Percentiles rank a stretch among this genome's conserved stretches.
phyloP scores from a whole-genome alignment of 2,888 invertebrate genomes.

The Drosophila phalerata region DNA sequence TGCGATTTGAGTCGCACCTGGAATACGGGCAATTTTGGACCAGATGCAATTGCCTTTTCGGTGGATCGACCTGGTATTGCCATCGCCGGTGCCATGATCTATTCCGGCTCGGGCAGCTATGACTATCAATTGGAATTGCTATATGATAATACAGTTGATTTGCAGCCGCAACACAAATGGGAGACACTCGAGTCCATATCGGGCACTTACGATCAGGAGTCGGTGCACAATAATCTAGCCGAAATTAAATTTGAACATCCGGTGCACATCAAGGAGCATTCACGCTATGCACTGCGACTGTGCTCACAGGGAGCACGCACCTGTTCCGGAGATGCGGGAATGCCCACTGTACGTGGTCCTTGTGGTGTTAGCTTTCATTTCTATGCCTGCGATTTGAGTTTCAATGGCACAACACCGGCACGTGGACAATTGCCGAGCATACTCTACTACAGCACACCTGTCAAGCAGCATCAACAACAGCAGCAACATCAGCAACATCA shows the following conservation, averaged over 20 bases:
- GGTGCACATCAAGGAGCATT: constrained; percentile 94
- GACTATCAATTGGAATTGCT: constrained; percentile 96
- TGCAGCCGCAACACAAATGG: constrained; percentile 90
- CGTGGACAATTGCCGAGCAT: constrained; percentile 98
- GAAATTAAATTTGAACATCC: constrained; percentile 96
- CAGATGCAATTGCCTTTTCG: constrained; percentile 97
- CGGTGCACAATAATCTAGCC: constrained; percentile 94
- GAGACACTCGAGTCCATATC: constrained; percentile 93
- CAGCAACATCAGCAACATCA: constrained; percentile 30
- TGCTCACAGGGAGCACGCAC: constrained; percentile 96
- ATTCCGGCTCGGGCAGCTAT: constrained; percentile 94
- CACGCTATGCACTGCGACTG: constrained; percentile 94
- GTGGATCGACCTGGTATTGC: constrained; percentile 96
- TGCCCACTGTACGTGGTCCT: constrained; percentile 94
- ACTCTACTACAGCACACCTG: constrained; percentile 88
- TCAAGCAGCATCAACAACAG: constrained; percentile 78
- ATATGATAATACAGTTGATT: constrained; percentile 89
- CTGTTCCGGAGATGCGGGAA: constrained; percentile 97
- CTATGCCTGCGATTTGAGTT: constrained; percentile 95
- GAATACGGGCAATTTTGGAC: constrained; percentile 98
- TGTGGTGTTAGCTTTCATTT: constrained; percentile 97
- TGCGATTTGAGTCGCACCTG: constrained; percentile 96
- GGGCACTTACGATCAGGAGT: constrained; percentile 93
- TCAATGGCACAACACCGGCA: constrained; percentile 97
- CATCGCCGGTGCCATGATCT: constrained; percentile 95